Percentiles rank a stretch among this genome's conserved stretches.
Conservation (phyloP, 2,888 invertebrate genomes). For the Agriopis marginaria region DNA sequence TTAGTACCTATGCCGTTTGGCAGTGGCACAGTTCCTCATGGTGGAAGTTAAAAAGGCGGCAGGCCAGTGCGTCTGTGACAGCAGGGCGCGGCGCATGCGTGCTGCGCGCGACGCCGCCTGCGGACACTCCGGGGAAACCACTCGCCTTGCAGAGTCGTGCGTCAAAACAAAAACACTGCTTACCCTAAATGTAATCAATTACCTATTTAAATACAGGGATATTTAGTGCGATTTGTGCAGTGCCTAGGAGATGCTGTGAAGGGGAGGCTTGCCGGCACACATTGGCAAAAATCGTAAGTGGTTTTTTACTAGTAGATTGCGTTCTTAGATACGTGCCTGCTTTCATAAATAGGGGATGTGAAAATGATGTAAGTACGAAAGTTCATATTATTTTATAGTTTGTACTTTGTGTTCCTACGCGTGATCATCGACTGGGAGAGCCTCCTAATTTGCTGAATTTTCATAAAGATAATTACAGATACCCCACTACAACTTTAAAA, state of each 20-base stretch:
- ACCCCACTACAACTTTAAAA: too few species aligned
- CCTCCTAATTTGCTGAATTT: too few species aligned
- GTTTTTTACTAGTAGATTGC: not conserved
- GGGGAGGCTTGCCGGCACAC: too few species aligned
- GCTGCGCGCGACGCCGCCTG: constrained; percentile 4
- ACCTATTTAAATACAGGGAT: not conserved
- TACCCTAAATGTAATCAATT: not conserved
- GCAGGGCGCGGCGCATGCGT: constrained; percentile 11
- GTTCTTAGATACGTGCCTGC: not conserved
- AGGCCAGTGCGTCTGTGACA: not conserved
- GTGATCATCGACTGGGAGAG: too few species aligned
- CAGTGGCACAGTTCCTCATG: not conserved
- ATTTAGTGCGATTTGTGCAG: not conserved
- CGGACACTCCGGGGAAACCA: not conserved
- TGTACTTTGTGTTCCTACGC: too few species aligned
- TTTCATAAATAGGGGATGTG: not conserved
- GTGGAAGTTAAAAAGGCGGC: not conserved
- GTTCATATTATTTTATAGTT: too few species aligned
- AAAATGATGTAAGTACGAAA: not conserved
- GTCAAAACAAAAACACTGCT: not conserved
- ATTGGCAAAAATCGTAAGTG: not conserved
- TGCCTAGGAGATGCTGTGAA: constrained; percentile 2
- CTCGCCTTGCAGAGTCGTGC: not conserved
- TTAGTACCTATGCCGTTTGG: not conserved
- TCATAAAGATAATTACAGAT: too few species aligned